Evolutionary conservation across 1,140 invertebrate genomes (phyloP).

Genomic region (Dryas iulia): DNA sequence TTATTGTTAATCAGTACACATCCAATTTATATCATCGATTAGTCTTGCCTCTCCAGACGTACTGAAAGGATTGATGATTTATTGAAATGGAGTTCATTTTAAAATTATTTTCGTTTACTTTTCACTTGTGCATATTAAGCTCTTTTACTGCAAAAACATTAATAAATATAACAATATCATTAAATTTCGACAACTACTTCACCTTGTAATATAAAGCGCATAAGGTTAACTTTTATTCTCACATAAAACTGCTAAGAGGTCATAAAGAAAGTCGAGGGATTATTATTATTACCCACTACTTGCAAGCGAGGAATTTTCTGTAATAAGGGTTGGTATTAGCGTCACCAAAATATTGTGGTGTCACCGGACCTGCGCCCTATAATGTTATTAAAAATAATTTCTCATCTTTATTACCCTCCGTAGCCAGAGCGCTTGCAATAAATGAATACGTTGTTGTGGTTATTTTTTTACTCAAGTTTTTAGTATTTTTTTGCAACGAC

Average conservation of each 20-base stretch:
- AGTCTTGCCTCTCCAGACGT: not conserved
- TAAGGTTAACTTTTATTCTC: constrained; percentile 41
- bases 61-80: not conserved
- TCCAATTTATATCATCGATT: not conserved
- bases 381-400: constrained; percentile 57
- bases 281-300: constrained; percentile 57
- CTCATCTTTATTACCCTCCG: constrained; percentile 49
- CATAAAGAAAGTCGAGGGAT: constrained; percentile 63
- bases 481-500: not conserved
- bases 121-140: not conserved
- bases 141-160: not conserved
- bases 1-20: constrained; percentile 7
- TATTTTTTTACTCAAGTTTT: not conserved
- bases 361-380: constrained; percentile 40
- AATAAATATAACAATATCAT: not conserved
- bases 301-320: constrained; percentile 54
- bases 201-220: constrained; percentile 32
- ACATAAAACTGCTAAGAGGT: constrained; percentile 45
- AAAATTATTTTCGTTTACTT: not conserved
- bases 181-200: constrained; percentile 8
- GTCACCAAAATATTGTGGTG: constrained; percentile 59
- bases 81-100: not conserved
- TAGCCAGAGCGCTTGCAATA: constrained; percentile 27
- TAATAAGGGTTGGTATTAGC: constrained; percentile 60
- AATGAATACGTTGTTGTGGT: constrained; percentile 33